phyloP scores from a whole-genome alignment of 2,797 vertebrate genomes.

The Heliangelus exortis region DNA sequence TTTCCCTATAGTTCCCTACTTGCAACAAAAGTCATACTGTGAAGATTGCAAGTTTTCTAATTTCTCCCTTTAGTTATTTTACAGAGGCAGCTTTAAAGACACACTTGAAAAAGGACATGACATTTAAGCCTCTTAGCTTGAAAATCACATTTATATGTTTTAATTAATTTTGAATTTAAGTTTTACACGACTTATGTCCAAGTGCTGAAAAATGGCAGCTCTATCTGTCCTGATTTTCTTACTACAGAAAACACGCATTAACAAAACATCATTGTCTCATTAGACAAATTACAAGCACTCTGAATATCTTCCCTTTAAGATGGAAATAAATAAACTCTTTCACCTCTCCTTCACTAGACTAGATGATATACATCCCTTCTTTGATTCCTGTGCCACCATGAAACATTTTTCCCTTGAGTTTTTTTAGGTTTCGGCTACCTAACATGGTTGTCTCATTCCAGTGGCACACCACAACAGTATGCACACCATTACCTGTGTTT shows the following conservation, averaged over 20 bases:
- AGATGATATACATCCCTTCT: not conserved
- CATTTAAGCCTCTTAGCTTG: not conserved
- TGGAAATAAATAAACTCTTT: not conserved
- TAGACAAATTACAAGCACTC: not conserved
- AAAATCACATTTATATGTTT: not conserved
- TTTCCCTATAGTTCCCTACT: not conserved
- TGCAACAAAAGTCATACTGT: not conserved
- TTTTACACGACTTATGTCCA: not conserved
- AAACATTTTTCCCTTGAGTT: not conserved
- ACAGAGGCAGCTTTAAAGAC: not conserved
- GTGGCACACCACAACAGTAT: not conserved
- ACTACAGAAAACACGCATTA: not conserved
- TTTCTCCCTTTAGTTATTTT: not conserved
- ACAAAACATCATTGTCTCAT: not conserved
- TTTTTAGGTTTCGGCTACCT: not conserved
- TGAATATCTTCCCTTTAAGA: not conserved
- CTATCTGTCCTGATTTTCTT: not conserved
- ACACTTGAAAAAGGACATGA: not conserved
- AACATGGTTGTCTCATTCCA: not conserved
- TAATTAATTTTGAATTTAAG: not conserved
- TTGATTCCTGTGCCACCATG: not conserved
- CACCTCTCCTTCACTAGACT: not conserved
- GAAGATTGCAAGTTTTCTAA: not conserved
- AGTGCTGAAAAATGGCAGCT: not conserved
- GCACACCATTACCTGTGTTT: not conserved